These are phyloP conservation scores for Leptinotarsa tumamoca DNA, from an alignment of 2,888 invertebrate genomes.

Conservation along the genomic window DNA sequence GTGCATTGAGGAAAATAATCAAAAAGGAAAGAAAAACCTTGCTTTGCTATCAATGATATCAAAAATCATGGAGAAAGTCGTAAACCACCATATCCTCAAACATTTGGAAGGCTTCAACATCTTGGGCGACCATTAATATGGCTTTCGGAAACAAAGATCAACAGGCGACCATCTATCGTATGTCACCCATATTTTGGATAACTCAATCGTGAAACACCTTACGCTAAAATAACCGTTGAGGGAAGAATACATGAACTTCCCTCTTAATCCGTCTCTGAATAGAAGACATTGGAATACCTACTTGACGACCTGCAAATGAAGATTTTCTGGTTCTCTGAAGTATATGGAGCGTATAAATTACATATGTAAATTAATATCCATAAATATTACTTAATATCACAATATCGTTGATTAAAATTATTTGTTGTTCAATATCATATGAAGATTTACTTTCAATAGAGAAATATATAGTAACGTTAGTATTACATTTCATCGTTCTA, in stretches of 20 bases:
- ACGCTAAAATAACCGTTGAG: too few species aligned
- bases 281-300: background rate
- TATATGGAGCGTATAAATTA: conserved; percentile 38
- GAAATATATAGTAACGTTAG: background rate
- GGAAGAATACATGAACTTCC: background rate
- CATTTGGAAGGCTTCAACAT: too few species aligned
- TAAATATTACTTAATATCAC: conserved; percentile 31
- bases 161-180: too few species aligned
- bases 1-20: too few species aligned
- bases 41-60: too few species aligned
- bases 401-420: background rate
- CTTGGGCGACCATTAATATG: too few species aligned
- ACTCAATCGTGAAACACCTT: too few species aligned
- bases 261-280: background rate
- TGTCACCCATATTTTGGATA: too few species aligned
- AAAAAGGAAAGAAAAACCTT: too few species aligned
- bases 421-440: background rate
- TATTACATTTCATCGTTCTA: background rate
- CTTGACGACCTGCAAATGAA: background rate
- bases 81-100: too few species aligned
- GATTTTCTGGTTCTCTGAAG: conserved; percentile 30
- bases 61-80: too few species aligned
- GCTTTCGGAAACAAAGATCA: too few species aligned
- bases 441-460: background rate
- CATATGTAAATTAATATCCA: conserved; percentile 33